Conservation (phyloP, 2,888 invertebrate genomes). For the Rhorus exstirpatorius region DNA sequence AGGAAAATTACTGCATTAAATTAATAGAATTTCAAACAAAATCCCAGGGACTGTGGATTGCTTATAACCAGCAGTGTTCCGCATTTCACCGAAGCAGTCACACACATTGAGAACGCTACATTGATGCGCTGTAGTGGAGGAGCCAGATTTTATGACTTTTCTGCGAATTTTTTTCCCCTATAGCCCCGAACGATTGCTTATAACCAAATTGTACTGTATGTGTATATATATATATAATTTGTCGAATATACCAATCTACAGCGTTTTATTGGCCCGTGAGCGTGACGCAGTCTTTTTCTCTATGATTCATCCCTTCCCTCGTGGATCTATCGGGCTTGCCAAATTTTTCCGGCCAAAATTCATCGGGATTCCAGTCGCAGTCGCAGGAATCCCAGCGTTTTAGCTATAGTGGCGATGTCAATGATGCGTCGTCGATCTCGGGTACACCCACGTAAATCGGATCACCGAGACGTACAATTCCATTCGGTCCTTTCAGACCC, state of each 20-base stretch:
- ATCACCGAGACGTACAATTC: constrained; percentile 86
- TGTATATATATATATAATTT: background rate
- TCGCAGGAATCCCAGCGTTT: constrained; percentile 84
- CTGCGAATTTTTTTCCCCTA: too few relatives aligned
- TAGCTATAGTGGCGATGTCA: constrained; percentile 81
- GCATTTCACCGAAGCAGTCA: too few relatives aligned
- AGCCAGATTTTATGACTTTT: too few relatives aligned
- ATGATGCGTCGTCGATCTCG: constrained; percentile 70
- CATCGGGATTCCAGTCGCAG: constrained; percentile 53
- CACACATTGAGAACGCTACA: too few relatives aligned
- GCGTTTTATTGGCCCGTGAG: constrained; percentile 30
- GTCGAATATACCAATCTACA: constrained; percentile 29
- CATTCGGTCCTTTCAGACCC: constrained; percentile 85
- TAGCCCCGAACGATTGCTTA: too few relatives aligned
- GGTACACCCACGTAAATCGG: constrained; percentile 86
- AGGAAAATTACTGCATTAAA: too few relatives aligned
- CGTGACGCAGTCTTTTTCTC: background rate
- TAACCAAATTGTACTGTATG: too few relatives aligned
- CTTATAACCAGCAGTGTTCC: too few relatives aligned
- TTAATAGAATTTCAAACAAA: too few relatives aligned
- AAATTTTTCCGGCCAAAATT: background rate
- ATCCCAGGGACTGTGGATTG: too few relatives aligned
- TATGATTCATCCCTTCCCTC: background rate
- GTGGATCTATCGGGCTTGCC: background rate
- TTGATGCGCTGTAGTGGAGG: too few relatives aligned